Conservation (phyloP, 2,888 invertebrate genomes). For the Priocnemis perturbator region DNA sequence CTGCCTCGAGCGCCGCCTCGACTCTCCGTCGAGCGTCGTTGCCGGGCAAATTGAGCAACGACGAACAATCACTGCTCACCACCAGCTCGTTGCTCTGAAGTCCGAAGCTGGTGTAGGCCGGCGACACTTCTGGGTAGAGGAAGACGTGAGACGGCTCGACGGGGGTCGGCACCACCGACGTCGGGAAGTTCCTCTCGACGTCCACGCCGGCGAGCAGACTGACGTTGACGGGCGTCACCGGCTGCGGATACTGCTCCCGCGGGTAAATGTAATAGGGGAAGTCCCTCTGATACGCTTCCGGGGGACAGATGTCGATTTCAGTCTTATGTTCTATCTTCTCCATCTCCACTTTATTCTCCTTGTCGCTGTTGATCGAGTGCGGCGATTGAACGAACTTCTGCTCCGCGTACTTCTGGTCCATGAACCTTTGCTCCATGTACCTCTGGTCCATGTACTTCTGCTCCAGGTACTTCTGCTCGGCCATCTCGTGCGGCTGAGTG, state of each 20-base stretch:
- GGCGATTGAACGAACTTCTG: constrained; percentile 46
- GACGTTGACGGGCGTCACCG: constrained; percentile 49
- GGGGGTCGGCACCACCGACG: constrained; percentile 47
- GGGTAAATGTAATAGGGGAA: constrained; percentile 74
- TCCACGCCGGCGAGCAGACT: constrained; percentile 73
- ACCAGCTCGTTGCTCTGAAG: constrained; percentile 35
- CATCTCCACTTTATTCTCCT: constrained; percentile 44
- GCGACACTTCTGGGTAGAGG: constrained; percentile 59
- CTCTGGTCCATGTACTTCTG: too few species aligned
- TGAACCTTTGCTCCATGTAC: too few species aligned
- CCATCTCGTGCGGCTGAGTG: constrained; percentile 42
- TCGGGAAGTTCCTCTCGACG: constrained; percentile 62
- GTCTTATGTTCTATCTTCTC: constrained; percentile 55
- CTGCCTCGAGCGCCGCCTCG: constrained; percentile 80
- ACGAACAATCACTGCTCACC: constrained; percentile 48
- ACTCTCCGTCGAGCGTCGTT: constrained; percentile 80
- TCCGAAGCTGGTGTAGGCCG: constrained; percentile 54
- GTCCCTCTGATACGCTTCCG: constrained; percentile 58
- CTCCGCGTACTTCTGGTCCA: not conserved
- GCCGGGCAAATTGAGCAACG: constrained; percentile 71
- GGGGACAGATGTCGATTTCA: constrained; percentile 22
- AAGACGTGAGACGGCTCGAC: constrained; percentile 55
- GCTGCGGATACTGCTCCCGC: constrained; percentile 48
- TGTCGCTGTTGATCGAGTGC: constrained; percentile 44
- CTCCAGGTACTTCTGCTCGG: constrained; percentile 3